Conservation (phyloP, 2,888 invertebrate species). For the Tromatobia lineatoria region DNA sequence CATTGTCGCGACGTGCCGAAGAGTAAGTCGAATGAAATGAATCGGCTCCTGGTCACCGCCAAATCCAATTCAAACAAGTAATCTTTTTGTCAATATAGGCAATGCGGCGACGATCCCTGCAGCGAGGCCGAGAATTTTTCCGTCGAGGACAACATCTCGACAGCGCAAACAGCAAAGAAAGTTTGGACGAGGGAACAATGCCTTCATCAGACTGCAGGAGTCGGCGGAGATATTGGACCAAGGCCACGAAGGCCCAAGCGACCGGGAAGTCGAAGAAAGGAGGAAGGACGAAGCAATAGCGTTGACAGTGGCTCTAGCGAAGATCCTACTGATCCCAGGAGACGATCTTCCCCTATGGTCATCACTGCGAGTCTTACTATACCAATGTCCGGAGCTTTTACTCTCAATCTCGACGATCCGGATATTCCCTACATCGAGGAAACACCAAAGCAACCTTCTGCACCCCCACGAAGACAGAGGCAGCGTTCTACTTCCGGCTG, state of each 20-base stretch:
- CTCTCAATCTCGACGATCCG: constrained; percentile 87
- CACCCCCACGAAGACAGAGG: constrained; percentile 86
- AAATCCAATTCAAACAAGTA: background rate
- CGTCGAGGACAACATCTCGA: constrained; percentile 78
- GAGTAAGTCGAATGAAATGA: constrained; percentile 82
- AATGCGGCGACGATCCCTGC: constrained; percentile 82
- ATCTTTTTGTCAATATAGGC: constrained; percentile 71
- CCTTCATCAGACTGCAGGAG: constrained; percentile 84
- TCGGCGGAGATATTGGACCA: constrained; percentile 88
- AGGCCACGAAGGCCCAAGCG: constrained; percentile 84
- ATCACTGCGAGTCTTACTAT: constrained; percentile 94
- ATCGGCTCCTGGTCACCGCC: background rate
- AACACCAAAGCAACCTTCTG: constrained; percentile 81
- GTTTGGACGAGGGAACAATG: constrained; percentile 92
- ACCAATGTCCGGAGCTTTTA: constrained; percentile 87
- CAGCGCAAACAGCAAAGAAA: constrained; percentile 80
- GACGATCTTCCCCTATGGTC: constrained; percentile 88
- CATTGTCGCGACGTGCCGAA: constrained; percentile 82
- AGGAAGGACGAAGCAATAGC: constrained; percentile 86
- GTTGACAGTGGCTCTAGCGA: constrained; percentile 85
- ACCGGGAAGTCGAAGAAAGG: constrained; percentile 85
- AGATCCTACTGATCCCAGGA: constrained; percentile 85
- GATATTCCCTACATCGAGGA: constrained; percentile 91
- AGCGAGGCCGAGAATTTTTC: constrained; percentile 83
- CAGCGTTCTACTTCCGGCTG: constrained; percentile 82